Evolutionary conservation across 2,797 vertebrate species (phyloP), one percentile per base, ranked within the genome.

Genomic region (Tinamus major): DNA sequence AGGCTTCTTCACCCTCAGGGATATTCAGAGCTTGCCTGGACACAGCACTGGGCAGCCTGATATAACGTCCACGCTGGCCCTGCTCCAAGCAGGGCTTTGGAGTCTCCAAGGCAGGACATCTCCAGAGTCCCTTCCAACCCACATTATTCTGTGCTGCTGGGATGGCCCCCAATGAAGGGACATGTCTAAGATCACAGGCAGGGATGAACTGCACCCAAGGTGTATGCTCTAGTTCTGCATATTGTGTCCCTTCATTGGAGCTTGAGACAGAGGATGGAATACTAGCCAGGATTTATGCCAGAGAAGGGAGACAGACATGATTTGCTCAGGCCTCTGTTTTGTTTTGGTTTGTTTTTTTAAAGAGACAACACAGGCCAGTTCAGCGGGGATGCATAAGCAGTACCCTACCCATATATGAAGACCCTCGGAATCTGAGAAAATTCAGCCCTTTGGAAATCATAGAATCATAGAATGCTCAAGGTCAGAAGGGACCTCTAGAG

Each of bases 351-450:
- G 49, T 61, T 5, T 31, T 76, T 78, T 78, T 84, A 81, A 94
- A 94, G 78, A 81, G 42, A 75, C 6, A 61, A 59, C 31, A 37
- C 63, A 68, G 56, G 33, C 91, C 77, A 68, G 33, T 82, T 85
- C 46, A 62, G 1, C 76, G 75, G 24, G 48, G 11, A 68, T 74
- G 46, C n/a, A 71, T 56, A 92, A 79, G 44, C n/a, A 65, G 55
- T 48, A 80, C 48, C 3, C 0, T 51, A 62, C 12, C 13, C 0
- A 0, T 42, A 44, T 39, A 39, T 51, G 61, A 79, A 86, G 37
- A 48, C 14, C 27, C 13, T 42, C 63, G 51, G 49, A 84, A 93
- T 55, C 89, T 68, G 48, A 84, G 94, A 79, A 11, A 33, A 51
- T 44, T 53, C 33, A 59, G 9, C 21, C 2, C 9, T 29, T 92